A percentile compares a stretch with the other conserved stretches of the same genome.
Conservation (phyloP, 1,140 invertebrate species). For the Sycobia sp. region DNA sequence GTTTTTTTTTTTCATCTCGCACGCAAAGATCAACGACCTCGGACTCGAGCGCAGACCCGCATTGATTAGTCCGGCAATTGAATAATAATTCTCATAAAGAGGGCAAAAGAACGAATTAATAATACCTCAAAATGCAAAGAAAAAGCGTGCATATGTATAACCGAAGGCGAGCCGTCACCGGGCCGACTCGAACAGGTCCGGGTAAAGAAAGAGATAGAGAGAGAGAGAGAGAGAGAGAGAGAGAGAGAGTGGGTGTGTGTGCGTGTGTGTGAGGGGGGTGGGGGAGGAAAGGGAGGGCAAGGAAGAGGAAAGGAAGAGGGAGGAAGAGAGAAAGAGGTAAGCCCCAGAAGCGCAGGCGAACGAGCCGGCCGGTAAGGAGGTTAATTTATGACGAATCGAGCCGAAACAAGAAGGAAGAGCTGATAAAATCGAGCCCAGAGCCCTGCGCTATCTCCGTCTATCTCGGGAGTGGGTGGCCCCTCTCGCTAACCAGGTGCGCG, state of each 20-base stretch:
- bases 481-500: slow-evolving; percentile 30
- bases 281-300: too few relatives aligned
- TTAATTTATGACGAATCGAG: slow-evolving; percentile 41
- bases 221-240: too few relatives aligned
- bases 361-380: slow-evolving; percentile 1
- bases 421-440: slow-evolving; percentile 49
- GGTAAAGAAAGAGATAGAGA: too few relatives aligned
- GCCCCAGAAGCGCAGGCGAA: not conserved
- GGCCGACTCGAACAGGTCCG: not conserved
- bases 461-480: slow-evolving; percentile 33
- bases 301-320: too few relatives aligned
- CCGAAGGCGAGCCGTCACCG: not conserved
- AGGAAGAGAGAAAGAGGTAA: too few relatives aligned
- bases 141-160: not conserved
- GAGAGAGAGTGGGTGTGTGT: too few relatives aligned
- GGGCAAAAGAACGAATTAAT: not conserved
- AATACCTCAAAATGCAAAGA: not conserved
- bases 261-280: too few relatives aligned
- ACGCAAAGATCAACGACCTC: not conserved
- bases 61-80: too few relatives aligned
- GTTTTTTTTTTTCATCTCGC: too few relatives aligned
- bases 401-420: slow-evolving; percentile 42
- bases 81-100: too few relatives aligned
- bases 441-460: too few relatives aligned
- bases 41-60: not conserved